Base-by-base conservation (phyloP, 2,888 invertebrate species). In the Cancer borealis region DNA sequence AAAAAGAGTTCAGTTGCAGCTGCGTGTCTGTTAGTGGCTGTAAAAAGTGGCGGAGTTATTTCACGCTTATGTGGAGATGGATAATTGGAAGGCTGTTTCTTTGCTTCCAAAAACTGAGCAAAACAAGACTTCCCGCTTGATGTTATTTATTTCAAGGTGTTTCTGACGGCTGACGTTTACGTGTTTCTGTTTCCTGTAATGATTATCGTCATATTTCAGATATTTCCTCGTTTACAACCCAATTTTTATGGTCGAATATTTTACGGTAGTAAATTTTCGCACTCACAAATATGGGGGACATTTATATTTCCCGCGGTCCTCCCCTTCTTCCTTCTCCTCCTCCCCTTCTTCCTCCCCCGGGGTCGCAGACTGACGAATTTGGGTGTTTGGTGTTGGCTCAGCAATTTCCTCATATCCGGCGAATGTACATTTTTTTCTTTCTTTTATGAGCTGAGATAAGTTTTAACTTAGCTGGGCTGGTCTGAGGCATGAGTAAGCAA, bases 241-340 rank as follows among this genome's bases (percentile, higher is more conserved):
- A 30, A 79, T 79, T 79, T 79, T 79, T 79, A 79, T 14, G 79
- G 26, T 30, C 79, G 79, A 79, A 79, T 79, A 79, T 79, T 79
- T 79, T 30, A 79, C 79, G 79, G 30, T 30, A 26, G 79, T 79
- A 79, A 79, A 79, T 30, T 79, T 30, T 79, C 30, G 30, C 26
- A 79, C 79, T 30, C 79, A 79, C 79, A 79, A 79, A 79, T 79
- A 30, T 26, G 79, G 30, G 79, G 30, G 79, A 79, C 79, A 79
- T 79, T 79, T 79, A 79, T 79, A 79, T 79, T 79, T 79, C 79
- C 79, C 79, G 30, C 79, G 30, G 26, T 30, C 79, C n/a, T 73
- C 4, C n/a, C 73, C 73, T 54, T 26, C 4, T 30, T 8, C 30
- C 30, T 12, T 12, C 79, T 12, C 79, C 30, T 10, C 30, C 8